Conservation (phyloP, 2,113 vertebrate genomes). For the Mirounga angustirostris region DNA sequence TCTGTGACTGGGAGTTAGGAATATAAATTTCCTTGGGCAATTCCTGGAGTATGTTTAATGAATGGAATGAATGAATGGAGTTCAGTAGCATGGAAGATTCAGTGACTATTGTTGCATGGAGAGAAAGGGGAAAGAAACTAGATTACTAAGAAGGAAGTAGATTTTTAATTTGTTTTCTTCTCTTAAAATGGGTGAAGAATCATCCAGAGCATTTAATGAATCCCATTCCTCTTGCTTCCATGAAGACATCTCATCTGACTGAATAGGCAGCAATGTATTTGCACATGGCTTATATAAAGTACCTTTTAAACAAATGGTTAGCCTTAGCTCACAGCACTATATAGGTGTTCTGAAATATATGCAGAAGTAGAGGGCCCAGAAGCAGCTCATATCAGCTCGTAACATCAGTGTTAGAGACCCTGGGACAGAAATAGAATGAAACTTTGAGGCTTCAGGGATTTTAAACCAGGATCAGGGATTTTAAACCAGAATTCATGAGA, state of each 20-base stretch:
- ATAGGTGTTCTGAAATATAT: not conserved
- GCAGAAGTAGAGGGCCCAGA: not conserved
- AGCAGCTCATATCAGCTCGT: not conserved
- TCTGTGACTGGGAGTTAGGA: not conserved
- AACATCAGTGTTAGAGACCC: not conserved
- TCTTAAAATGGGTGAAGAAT: not conserved
- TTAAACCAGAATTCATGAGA: not conserved
- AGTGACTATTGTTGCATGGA: not conserved
- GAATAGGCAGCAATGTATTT: not conserved
- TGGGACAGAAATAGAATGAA: not conserved
- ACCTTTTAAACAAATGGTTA: not conserved
- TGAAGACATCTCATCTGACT: not conserved
- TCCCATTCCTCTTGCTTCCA: not conserved
- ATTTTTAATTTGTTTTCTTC: not conserved
- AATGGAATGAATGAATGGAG: not conserved
- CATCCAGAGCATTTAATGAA: not conserved
- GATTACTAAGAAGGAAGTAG: not conserved
- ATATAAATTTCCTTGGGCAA: not conserved
- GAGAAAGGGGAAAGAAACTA: not conserved
- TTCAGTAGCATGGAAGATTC: not conserved
- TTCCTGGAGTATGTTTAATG: not conserved
- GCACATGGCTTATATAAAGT: not conserved
- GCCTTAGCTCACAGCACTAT: too few species aligned
- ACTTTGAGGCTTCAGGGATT: not conserved
- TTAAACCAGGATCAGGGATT: not conserved